Percentiles rank a stretch among this genome's conserved stretches.
Conservation (phyloP, 2,113 vertebrate species). For the Ameiurus melas region DNA sequence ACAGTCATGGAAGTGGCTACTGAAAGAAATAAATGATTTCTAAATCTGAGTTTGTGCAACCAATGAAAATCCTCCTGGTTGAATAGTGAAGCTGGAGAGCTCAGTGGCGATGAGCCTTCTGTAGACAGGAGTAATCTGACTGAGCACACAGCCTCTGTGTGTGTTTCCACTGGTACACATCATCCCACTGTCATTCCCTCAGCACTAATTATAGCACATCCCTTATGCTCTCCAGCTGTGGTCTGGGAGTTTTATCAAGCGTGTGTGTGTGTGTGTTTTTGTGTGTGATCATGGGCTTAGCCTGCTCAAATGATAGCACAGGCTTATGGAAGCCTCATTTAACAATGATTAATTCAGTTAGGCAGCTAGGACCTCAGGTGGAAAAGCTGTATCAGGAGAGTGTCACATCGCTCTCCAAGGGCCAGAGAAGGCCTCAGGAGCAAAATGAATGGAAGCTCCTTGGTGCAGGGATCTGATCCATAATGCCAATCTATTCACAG, state of each 20-base stretch:
- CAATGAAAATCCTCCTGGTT: background rate
- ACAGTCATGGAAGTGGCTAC: background rate
- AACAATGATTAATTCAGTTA: constrained; percentile 54
- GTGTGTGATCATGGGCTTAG: constrained; percentile 18
- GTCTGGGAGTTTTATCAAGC: constrained; percentile 30
- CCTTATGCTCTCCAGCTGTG: constrained; percentile 49
- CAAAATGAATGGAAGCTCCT: constrained; percentile 6
- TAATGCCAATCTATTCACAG: constrained; percentile 30
- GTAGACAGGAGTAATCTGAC: constrained; percentile 18
- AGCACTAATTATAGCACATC: constrained; percentile 49
- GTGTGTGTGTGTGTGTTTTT: constrained; percentile 21
- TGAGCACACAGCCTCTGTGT: constrained; percentile 22
- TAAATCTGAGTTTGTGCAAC: constrained; percentile 2
- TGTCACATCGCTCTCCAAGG: background rate
- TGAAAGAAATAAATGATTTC: background rate
- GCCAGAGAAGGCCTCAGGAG: constrained; percentile 1
- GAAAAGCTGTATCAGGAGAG: constrained; percentile 25
- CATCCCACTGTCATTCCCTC: constrained; percentile 26
- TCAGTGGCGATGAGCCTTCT: background rate
- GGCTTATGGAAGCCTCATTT: constrained; percentile 45
- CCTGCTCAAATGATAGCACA: constrained; percentile 29
- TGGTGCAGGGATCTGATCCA: constrained; percentile 15
- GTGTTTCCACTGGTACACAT: constrained; percentile 28
- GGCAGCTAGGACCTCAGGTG: constrained; percentile 47
- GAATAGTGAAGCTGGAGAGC: background rate